Evolutionary conservation across 1,140 invertebrate species (phyloP), one percentile per base, ranked within the genome.

Genomic region (Diploscapter pachys): DNA sequence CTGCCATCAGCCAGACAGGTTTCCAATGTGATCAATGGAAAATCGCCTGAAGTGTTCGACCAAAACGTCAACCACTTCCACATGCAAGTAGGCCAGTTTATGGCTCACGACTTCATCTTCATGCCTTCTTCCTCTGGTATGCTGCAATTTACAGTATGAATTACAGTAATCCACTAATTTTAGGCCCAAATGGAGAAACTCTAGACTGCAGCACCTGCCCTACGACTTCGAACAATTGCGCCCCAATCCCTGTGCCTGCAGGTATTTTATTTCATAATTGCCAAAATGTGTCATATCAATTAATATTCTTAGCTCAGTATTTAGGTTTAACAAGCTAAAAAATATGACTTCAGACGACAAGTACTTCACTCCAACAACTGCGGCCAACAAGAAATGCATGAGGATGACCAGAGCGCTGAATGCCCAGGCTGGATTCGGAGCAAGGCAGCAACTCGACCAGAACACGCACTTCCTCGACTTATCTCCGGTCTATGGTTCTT

Each of bases 401-500:
- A 8, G 63, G 51, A 49, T 65, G 9, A 65, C 63, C 63, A 8
- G 63, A 9, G 6, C 63, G 13, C 63, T 65, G 9, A 65, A 65
- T 31, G 63, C 13, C 8, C 63, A 65, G 51, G 1, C 13, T 9
- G 31, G 6, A 13, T 50, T 65, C 31, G 63, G 63, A 9, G 63
- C 51, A 49, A 13, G 63, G 31, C 13, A 13, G 8, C 63, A 65
- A 65, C 13, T 65, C 6, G 51, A 65, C 51, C 63, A 65, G 51
- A 65, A 65, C 31, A 65, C 63, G 8, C 63, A 65, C 63, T 65
- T 65, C 31, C 6, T 65, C 8, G 63, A 65, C 63, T 2, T 65
- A 6, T 65, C 63, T 9, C 9, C 63, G 8, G 63, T 65, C 63
- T 65, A 65, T 31, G 63, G 63, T 31, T 65, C 63, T 8, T 65